Conservation (phyloP, 2,888 invertebrate species). For the Lysandra coridon region DNA sequence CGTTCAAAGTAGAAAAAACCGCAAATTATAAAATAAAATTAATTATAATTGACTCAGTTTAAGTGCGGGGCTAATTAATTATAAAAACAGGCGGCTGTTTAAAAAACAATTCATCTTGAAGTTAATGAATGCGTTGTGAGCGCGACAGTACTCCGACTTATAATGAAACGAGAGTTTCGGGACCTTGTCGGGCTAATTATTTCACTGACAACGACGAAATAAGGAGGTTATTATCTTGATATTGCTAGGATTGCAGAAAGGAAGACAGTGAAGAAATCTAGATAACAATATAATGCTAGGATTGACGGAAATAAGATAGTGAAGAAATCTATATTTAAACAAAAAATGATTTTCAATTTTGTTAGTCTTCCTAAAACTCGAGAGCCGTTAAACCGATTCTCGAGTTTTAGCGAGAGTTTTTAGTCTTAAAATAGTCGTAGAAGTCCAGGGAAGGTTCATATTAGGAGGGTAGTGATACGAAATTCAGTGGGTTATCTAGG, state of each 20-base stretch:
- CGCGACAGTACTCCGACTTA: constrained; percentile 23
- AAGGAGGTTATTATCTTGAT: background rate
- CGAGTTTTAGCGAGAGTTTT: too few relatives aligned
- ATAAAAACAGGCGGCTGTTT: constrained; percentile 18
- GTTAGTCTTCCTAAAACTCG: too few relatives aligned
- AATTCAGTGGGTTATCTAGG: too few relatives aligned
- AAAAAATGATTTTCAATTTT: too few relatives aligned
- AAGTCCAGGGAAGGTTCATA: too few relatives aligned
- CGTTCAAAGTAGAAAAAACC: background rate
- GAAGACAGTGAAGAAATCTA: background rate
- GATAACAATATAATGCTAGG: background rate
- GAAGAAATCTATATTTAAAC: too few relatives aligned
- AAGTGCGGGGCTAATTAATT: constrained; percentile 23
- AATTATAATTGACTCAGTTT: constrained; percentile 9
- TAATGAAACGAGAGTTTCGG: constrained; percentile 12
- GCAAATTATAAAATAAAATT: constrained; percentile 9
- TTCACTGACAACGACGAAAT: background rate
- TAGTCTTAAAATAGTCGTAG: too few relatives aligned
- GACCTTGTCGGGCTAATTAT: constrained; percentile 18
- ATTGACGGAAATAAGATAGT: background rate
- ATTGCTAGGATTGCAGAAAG: background rate
- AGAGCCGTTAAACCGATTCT: too few relatives aligned
- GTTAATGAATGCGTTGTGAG: constrained; percentile 22
- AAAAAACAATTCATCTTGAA: constrained; percentile 23
- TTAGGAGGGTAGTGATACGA: too few relatives aligned